These are phyloP conservation scores for Caenorhabditis sp. DNA, from an alignment of 2,888 invertebrate species.

Conservation along the genomic window DNA sequence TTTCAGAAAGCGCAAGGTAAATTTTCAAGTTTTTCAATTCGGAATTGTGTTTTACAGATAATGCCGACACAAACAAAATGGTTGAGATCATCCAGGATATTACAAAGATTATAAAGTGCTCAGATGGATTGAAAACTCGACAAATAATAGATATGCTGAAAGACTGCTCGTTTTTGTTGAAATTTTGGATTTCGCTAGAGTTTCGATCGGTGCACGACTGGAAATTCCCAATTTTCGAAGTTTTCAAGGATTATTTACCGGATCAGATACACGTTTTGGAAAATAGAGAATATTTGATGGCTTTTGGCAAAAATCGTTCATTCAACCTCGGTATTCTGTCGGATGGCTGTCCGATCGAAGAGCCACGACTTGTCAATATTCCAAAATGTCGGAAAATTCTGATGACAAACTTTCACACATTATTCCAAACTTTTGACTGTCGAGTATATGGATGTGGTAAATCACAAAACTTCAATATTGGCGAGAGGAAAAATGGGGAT, in stretches of 20 bases:
- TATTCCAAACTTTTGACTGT: conserved; percentile 16
- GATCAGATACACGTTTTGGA: neutral
- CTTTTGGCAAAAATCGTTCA: conserved; percentile 25
- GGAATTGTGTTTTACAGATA: neutral
- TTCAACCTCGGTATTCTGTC: conserved; percentile 36
- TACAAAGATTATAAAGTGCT: no score
- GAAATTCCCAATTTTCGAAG: neutral
- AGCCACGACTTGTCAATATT: conserved; percentile 13
- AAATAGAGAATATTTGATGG: conserved; percentile 5
- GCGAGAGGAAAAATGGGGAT: neutral
- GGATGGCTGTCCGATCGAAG: conserved; percentile 30
- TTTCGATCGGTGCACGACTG: neutral
- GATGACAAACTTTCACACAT: conserved; percentile 30
- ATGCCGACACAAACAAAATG: neutral
- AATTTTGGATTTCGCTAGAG: neutral
- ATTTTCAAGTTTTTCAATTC: neutral
- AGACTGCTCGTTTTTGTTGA: neutral
- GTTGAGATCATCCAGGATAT: neutral
- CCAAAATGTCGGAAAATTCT: conserved; percentile 12
- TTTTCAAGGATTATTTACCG: conserved; percentile 1
- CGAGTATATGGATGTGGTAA: conserved; percentile 27
- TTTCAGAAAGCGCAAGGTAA: neutral
- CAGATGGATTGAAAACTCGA: neutral
- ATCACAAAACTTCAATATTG: conserved; percentile 7
- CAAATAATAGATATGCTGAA: neutral